Percentiles rank a stretch among this genome's conserved stretches.
These are phyloP conservation scores for Conistra vaccinii DNA, from an alignment of 2,888 invertebrate species.

Conservation along the genomic window DNA sequence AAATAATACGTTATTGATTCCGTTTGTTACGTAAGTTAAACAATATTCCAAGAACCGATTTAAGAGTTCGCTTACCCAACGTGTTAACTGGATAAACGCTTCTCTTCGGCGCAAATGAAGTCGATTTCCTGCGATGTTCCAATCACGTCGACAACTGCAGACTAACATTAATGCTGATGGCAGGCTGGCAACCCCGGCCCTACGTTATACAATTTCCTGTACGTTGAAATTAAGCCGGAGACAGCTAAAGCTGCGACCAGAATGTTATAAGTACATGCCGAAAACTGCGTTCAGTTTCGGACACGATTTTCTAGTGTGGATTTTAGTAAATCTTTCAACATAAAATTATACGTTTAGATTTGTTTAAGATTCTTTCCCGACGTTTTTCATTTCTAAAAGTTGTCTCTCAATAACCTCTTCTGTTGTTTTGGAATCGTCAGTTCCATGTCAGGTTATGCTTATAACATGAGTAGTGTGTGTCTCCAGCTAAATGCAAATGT, in stretches of 20 bases:
- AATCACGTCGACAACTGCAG: constrained; percentile 38
- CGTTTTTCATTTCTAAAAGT: not conserved
- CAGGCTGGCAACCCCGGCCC: constrained; percentile 19
- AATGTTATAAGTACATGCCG: not conserved
- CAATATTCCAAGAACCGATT: not conserved
- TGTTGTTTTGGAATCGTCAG: not conserved
- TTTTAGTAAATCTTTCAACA: not conserved
- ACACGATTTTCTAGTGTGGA: not conserved
- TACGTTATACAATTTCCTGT: constrained; percentile 53
- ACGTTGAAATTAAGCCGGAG: constrained; percentile 29
- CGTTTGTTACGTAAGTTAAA: not conserved
- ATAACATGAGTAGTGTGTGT: not conserved
- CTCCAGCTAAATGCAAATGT: not conserved
- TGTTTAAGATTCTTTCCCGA: not conserved
- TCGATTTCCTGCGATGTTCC: constrained; percentile 49
- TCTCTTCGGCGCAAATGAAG: constrained; percentile 27
- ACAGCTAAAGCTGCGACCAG: constrained; percentile 30
- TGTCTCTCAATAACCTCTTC: not conserved
- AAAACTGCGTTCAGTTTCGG: not conserved
- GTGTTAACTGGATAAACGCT: constrained; percentile 32
- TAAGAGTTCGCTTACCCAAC: not conserved
- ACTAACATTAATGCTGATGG: constrained; percentile 29
- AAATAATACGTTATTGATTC: not conserved
- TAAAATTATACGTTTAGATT: not conserved
- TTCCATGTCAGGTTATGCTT: not conserved